Evolutionary conservation across 2,888 invertebrate genomes (phyloP), one percentile per base, ranked within the genome.

Genomic region (Nephrotoma flavescens): DNA sequence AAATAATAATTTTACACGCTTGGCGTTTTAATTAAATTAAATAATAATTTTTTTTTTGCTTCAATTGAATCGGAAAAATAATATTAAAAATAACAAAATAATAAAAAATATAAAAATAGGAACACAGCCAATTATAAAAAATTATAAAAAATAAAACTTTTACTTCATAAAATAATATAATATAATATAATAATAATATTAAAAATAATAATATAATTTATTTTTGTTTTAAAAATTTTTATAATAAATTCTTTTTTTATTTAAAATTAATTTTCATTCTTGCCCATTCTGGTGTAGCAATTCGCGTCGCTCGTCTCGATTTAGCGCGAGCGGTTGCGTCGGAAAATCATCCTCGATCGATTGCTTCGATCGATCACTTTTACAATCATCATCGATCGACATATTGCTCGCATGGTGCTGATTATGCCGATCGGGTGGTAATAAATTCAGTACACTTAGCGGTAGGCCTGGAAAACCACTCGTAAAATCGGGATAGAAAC

Each of bases 401-500:
- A 93, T 93, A 89, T 94, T 91, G 89, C 93, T 92, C 92, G 92
- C 93, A 87, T 92, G 92, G 90, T 92, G 93, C 71, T 88, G 92
- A 91, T 92, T 95, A 92, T 93, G 92, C 93, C 96, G 89, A 89
- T 96, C 96, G 83, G 96, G 96, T 87, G 96, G 96, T 89, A 97
- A 91, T 87, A 97, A 92, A 90, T 97, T 96, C 88, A 97, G 93
- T 96, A 97, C 96, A 90, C 95, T 96, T 44, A 97, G 94, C 44
- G 96, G 96, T 90, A 97, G 94, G 2, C 92, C 91, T 0, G 96
- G 96, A 90, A 96, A 97, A 19, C 95, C 95, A 6, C 94, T 93
- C 6, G 95, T 93, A 89, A 96, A 97, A 90, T 97, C 97, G 7
- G 96, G 96, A 91, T 96, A 97, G 92, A 96, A 97, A 88, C 95